Evolutionary conservation across 2,888 invertebrate genomes (phyloP).

Genomic region (Coelinius sp.): DNA sequence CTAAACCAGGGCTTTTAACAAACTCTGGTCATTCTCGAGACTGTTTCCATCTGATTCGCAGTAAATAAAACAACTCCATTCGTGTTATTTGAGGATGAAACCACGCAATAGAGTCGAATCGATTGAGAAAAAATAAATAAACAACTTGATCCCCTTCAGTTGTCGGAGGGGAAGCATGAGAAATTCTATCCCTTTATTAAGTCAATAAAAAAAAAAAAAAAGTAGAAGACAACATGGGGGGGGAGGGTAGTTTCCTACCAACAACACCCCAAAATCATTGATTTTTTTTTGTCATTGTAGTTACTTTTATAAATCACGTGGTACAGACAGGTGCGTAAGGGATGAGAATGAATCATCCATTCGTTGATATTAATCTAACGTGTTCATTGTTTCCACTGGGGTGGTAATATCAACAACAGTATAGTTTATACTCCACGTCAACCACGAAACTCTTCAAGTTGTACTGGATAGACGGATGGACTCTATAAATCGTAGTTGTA

Average conservation of each 20-base stretch:
- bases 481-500: conserved; percentile 62
- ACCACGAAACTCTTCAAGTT: conserved; percentile 16
- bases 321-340: conserved; percentile 7
- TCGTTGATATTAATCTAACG: conserved; percentile 8
- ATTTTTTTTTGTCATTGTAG: not conserved
- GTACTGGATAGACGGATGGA: conserved; percentile 56
- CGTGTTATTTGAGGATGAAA: not conserved
- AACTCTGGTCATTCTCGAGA: not conserved
- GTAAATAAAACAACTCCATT: not conserved
- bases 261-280: not conserved
- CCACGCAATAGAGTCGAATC: not conserved
- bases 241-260: not conserved
- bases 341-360: conserved; percentile 25
- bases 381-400: conserved; percentile 1
- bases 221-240: not conserved
- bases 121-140: not conserved
- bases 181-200: conserved; percentile 3
- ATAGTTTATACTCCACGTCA: conserved; percentile 7
- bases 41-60: not conserved
- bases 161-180: no score
- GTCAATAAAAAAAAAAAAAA: not conserved
- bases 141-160: not conserved
- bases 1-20: not conserved
- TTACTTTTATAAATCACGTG: conserved; percentile 1
- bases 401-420: not conserved